A percentile compares a stretch with the other conserved stretches of the same genome.
Evolutionary conservation across 2,113 vertebrate genomes (phyloP).

Genomic region (Dolichallabes microphthalmus): DNA sequence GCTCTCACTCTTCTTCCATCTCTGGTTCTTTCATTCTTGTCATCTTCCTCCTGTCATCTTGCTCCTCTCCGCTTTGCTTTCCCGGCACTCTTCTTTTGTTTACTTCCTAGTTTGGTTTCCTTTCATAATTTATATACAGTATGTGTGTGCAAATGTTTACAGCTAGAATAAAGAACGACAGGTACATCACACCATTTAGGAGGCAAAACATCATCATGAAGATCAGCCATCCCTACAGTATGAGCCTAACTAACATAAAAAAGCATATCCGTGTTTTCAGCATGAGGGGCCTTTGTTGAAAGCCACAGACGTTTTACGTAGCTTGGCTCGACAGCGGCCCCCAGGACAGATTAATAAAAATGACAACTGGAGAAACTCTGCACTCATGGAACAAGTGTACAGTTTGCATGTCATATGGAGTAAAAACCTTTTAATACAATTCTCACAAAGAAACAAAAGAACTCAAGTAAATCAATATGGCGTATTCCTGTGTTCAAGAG

Average conservation of each 20-base stretch:
- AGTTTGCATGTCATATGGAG: slow-evolving; percentile 41
- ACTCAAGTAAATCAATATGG: slow-evolving; percentile 54
- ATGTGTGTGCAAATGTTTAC: neutral
- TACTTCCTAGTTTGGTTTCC: neutral
- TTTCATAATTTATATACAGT: neutral
- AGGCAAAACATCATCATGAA: neutral
- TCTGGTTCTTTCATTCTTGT: slow-evolving; percentile 35
- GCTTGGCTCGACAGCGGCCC: neutral
- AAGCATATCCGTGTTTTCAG: neutral
- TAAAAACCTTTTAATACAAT: slow-evolving; percentile 44
- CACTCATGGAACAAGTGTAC: slow-evolving; percentile 37
- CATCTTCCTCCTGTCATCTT: slow-evolving; percentile 46
- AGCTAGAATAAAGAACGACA: neutral
- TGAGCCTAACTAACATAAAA: neutral
- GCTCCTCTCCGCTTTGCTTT: slow-evolving; percentile 48
- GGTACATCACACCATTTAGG: neutral
- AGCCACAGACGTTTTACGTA: neutral
- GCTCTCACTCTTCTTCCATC: slow-evolving; percentile 45
- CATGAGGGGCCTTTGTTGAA: slow-evolving; percentile 17
- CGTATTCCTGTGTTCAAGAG: slow-evolving; percentile 59
- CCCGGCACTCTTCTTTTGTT: slow-evolving; percentile 45
- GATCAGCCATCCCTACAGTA: neutral
- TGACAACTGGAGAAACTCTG: slow-evolving; percentile 15
- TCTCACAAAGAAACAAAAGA: slow-evolving; percentile 40
- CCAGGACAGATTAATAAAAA: slow-evolving; percentile 7